A percentile compares a stretch with the other conserved stretches of the same genome.
Conservation (phyloP, 2,888 invertebrate genomes). For the Bugula neritina region DNA sequence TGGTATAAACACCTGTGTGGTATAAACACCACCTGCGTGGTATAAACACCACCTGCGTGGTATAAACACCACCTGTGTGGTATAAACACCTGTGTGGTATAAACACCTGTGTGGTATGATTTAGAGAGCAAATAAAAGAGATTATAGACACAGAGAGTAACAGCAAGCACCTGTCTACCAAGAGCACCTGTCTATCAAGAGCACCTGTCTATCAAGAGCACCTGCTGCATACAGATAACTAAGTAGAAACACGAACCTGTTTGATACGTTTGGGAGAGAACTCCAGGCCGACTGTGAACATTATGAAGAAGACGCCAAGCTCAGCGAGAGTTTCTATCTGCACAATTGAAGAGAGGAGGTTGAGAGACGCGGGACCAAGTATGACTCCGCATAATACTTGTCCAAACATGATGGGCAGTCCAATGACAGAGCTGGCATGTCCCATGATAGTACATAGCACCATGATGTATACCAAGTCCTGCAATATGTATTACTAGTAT, state of each 20-base stretch:
- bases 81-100: background rate
- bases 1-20: background rate
- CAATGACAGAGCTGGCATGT: conserved; percentile 31
- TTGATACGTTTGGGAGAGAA: conserved; percentile 35
- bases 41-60: conserved; percentile 28
- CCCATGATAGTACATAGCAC: conserved; percentile 30
- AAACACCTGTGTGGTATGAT: background rate
- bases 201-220: no score
- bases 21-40: conserved; percentile 6
- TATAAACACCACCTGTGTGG: conserved; percentile 9
- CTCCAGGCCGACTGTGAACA: conserved; percentile 36
- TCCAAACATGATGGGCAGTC: conserved; percentile 36
- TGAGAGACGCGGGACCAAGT: conserved; percentile 35
- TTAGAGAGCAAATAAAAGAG: no score
- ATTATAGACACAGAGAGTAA: no score
- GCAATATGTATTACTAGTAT: conserved; percentile 27
- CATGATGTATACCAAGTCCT: conserved; percentile 34
- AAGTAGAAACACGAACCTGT: conserved; percentile 33
- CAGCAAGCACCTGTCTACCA: no score
- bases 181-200: no score
- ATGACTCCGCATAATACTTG: conserved; percentile 34
- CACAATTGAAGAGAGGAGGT: conserved; percentile 34
- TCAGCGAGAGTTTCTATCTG: conserved; percentile 36
- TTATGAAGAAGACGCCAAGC: conserved; percentile 37
- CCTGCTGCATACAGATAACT: no score